phyloP scores from a whole-genome alignment of 2,113 vertebrate genomes.

The Empidonax alnorum region DNA sequence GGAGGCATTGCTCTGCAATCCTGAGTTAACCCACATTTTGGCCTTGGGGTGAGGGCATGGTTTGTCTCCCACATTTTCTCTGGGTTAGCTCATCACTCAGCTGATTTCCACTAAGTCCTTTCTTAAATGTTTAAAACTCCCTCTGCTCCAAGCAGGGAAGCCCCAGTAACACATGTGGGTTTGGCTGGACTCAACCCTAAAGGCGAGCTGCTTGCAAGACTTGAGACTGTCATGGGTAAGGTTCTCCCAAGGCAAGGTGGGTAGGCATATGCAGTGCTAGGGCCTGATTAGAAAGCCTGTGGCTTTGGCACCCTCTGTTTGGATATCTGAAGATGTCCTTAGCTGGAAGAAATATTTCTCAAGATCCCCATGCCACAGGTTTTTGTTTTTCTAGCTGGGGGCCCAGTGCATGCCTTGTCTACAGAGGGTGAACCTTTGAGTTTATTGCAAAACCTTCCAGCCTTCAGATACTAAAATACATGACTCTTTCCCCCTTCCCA shows the following conservation, averaged over 20 bases:
- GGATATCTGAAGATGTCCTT: background rate
- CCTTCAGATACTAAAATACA: background rate
- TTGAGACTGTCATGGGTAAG: background rate
- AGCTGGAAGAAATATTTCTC: background rate
- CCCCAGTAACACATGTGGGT: background rate
- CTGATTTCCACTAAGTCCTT: background rate
- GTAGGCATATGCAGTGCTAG: background rate
- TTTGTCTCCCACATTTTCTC: conserved; percentile 30
- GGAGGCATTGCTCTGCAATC: conserved; percentile 7
- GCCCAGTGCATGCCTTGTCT: background rate
- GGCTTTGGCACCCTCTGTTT: background rate
- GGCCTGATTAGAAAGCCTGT: background rate
- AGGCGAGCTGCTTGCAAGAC: background rate
- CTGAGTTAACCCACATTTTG: background rate
- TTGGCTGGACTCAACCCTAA: background rate
- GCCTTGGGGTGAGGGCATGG: conserved; percentile 13
- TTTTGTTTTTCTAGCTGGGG: background rate
- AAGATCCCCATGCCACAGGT: background rate
- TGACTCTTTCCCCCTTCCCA: background rate
- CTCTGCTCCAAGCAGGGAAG: background rate
- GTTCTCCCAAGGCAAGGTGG: background rate
- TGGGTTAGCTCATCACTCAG: background rate
- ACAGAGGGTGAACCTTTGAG: background rate
- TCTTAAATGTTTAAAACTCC: background rate
- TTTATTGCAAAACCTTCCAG: background rate